Base-by-base conservation (phyloP, 2,888 invertebrate species). In the Celastrina argiolus region DNA sequence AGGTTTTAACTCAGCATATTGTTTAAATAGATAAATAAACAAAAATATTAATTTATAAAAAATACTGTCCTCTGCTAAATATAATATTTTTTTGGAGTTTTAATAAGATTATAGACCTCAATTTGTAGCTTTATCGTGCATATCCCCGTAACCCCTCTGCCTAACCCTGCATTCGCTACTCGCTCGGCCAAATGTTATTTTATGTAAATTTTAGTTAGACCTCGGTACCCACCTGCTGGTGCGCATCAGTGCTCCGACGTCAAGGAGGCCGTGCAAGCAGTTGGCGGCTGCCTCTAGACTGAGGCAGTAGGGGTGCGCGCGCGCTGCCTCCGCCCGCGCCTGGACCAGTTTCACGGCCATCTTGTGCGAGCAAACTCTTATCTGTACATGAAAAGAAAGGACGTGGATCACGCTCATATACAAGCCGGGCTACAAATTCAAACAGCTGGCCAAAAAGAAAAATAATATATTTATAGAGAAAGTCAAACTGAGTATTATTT, bases 261-360 rank as follows among this genome's bases (percentile, higher is more conserved):
- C 83, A 4, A 82, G 80, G 0, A 94, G 86, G 1, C 93, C 93
- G 58, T 85, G 86, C 63, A 94, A 77, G 71, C 94, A 94, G 81
- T 92, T 92, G 41, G 83, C 86, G 63, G 92, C 84, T 66, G 92
- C 91, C 71, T 96, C 96, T 71, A 96, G 87, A 51, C 95, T 95
- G 68, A 97, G 89, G 72, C 94, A 93, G 84, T 95, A 96, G 0
- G 96, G 95, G 85, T 96, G 95, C 12, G 92, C 87, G 65, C 81
- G 78, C 42, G 87, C 75, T 22, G 78, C 76, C 81, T 95, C 96
- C 31, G 93, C 87, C 18, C 88, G 82, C 76, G 91, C 88, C 77
- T 96, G 96, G 1, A 92, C 87, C 64, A 86, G 83, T 68, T 89
- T 90, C 67, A 95, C 73, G 12, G 93, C 84, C 31, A 83, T 80